Evolutionary conservation across 2,113 vertebrate species (phyloP).

Genomic region (Syrmaticus mikado): DNA sequence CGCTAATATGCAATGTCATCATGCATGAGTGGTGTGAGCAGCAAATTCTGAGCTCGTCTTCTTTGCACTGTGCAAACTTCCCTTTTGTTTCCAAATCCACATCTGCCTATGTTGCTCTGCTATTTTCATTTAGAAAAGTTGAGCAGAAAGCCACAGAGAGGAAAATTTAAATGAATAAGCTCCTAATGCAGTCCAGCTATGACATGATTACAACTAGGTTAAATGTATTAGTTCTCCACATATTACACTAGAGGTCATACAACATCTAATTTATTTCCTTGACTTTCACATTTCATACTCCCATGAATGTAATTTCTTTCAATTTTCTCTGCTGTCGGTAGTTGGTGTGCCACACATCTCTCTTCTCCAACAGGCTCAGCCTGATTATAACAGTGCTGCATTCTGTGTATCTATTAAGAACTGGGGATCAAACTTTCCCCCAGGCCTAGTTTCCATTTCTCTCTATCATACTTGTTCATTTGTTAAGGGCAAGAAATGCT

Average conservation of each 20-base stretch:
- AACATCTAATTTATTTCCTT: constrained; percentile 62
- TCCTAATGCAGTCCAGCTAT: constrained; percentile 38
- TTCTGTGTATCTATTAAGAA: constrained; percentile 21
- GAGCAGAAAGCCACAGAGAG: background rate
- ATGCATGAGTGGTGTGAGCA: background rate
- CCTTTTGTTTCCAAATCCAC: background rate
- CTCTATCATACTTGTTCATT: background rate
- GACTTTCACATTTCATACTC: constrained; percentile 65
- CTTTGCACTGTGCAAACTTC: background rate
- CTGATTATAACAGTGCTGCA: background rate
- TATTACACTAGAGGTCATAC: constrained; percentile 58
- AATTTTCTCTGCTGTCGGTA: constrained; percentile 58
- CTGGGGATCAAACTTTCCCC: constrained; percentile 24
- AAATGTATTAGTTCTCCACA: constrained; percentile 53
- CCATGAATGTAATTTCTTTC: constrained; percentile 56
- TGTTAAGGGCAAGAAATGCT: constrained; percentile 40
- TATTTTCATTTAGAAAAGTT: constrained; percentile 8
- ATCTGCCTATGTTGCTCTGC: background rate
- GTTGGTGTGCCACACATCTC: constrained; percentile 46
- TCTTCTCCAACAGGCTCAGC: constrained; percentile 19
- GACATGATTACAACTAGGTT: constrained; percentile 55
- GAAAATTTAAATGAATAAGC: constrained; percentile 41
- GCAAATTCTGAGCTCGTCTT: background rate
- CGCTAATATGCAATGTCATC: background rate
- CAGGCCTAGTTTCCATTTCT: constrained; percentile 18